A percentile compares a stretch with the other conserved stretches of the same genome.
Evolutionary conservation across 2,113 vertebrate species (phyloP).

Genomic region (Mola mola): DNA sequence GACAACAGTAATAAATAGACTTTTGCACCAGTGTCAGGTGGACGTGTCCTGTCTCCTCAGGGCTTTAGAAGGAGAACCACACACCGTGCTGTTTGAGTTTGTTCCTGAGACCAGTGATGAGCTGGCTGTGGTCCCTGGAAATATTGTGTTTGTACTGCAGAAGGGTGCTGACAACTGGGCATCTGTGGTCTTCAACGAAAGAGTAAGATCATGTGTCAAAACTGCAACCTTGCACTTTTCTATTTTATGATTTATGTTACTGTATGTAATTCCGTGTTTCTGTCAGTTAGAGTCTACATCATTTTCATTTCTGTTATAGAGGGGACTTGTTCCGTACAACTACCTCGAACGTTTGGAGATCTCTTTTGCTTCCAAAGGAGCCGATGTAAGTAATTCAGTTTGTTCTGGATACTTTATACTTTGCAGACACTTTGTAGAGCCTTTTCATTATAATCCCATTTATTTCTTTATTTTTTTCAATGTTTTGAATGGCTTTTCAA

Average conservation of each 20-base stretch:
- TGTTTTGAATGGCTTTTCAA: conserved; percentile 58
- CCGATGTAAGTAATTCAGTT: conserved; percentile 72
- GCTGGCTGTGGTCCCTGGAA: conserved; percentile 91
- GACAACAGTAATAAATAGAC: no score
- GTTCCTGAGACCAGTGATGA: conserved; percentile 89
- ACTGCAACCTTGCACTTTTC: no score
- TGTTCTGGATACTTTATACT: background rate
- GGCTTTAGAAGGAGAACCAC: conserved; percentile 89
- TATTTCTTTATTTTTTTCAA: no score
- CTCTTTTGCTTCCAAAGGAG: conserved; percentile 79
- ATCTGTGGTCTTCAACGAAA: conserved; percentile 92
- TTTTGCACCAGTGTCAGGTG: background rate
- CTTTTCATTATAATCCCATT: background rate
- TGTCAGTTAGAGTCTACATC: background rate
- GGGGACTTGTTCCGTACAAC: conserved; percentile 94
- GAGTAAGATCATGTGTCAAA: no score
- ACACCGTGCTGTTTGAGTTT: conserved; percentile 91
- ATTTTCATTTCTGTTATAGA: conserved; percentile 74
- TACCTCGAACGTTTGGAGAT: conserved; percentile 90
- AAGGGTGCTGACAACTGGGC: conserved; percentile 95
- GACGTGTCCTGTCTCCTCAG: conserved; percentile 67
- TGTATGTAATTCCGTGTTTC: no score
- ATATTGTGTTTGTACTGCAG: conserved; percentile 94
- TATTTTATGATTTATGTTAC: no score
- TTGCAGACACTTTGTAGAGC: background rate